phyloP scores from a whole-genome alignment of 2,113 vertebrate genomes.

The Oreocharis arfaki region DNA sequence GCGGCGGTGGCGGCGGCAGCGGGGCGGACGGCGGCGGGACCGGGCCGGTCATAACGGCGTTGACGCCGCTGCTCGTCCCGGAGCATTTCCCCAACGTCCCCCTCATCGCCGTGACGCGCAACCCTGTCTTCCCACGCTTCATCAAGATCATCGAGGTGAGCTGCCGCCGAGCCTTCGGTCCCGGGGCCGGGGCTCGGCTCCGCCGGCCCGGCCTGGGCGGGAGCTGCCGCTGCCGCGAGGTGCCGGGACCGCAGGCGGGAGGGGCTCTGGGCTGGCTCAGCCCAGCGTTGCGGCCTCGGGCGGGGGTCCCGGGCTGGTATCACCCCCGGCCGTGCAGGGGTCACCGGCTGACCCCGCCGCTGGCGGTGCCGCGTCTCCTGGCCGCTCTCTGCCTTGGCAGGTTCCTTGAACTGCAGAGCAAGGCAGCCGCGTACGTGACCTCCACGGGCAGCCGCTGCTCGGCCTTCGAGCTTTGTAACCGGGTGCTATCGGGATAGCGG shows the following conservation, averaged over 20 bases:
- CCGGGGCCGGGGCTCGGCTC: no score
- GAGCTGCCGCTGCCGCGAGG: background rate
- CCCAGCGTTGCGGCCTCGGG: background rate
- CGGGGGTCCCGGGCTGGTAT: background rate
- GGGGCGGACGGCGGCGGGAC: background rate
- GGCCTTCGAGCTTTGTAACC: background rate
- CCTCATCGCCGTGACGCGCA: conserved; percentile 89
- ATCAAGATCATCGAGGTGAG: conserved; percentile 98
- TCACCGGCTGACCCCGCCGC: background rate
- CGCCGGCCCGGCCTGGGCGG: background rate
- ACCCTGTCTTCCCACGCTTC: conserved; percentile 95
- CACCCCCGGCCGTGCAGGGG: background rate
- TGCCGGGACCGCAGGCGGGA: background rate
- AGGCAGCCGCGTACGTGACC: background rate
- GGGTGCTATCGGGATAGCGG: fast-evolving
- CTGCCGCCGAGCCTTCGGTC: background rate
- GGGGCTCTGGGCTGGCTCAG: background rate
- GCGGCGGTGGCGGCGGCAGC: conserved; percentile 18
- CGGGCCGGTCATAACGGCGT: conserved; percentile 82
- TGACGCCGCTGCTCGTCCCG: conserved; percentile 89
- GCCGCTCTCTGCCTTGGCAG: background rate
- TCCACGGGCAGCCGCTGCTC: background rate
- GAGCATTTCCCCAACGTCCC: conserved; percentile 94
- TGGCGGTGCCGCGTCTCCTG: background rate
- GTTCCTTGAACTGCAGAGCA: no score